Evolutionary conservation across 2,888 invertebrate genomes (phyloP).

Genomic region (Euphydryas editha): DNA sequence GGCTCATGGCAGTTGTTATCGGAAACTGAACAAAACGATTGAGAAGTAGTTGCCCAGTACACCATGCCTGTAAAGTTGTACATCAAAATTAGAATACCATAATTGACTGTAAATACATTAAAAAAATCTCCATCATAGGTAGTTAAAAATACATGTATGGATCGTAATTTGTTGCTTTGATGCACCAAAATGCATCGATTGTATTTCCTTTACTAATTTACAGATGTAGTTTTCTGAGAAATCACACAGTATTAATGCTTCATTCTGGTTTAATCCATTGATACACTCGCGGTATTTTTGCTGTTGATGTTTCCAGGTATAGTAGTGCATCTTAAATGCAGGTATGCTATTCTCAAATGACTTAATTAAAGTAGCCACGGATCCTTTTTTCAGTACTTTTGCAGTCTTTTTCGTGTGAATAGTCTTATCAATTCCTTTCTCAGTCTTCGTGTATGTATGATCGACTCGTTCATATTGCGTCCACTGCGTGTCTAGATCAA

Average conservation of each 20-base stretch:
- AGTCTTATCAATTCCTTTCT: no score
- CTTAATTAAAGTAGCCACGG: no score
- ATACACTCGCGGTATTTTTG: not conserved
- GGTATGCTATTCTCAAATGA: not conserved
- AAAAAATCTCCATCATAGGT: no score
- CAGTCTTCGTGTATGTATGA: no score
- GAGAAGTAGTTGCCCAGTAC: constrained; percentile 33
- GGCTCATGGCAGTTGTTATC: constrained; percentile 41
- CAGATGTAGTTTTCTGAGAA: constrained; percentile 42
- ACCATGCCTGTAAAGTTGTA: constrained; percentile 24
- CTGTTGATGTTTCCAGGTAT: not conserved
- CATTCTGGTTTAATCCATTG: not conserved
- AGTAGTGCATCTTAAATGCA: not conserved
- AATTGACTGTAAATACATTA: no score
- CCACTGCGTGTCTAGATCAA: no score
- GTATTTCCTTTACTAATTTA: constrained; percentile 43
- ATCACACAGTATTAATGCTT: not conserved
- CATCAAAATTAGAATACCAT: no score
- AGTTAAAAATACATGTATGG: no score
- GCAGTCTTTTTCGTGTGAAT: no score
- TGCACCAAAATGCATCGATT: constrained; percentile 46
- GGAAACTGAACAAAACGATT: constrained; percentile 43
- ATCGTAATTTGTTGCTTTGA: constrained; percentile 28
- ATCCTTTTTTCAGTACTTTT: no score
- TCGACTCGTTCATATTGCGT: no score